phyloP scores from a whole-genome alignment of 2,797 vertebrate species.

The Hyperoplus lanceolatus region DNA sequence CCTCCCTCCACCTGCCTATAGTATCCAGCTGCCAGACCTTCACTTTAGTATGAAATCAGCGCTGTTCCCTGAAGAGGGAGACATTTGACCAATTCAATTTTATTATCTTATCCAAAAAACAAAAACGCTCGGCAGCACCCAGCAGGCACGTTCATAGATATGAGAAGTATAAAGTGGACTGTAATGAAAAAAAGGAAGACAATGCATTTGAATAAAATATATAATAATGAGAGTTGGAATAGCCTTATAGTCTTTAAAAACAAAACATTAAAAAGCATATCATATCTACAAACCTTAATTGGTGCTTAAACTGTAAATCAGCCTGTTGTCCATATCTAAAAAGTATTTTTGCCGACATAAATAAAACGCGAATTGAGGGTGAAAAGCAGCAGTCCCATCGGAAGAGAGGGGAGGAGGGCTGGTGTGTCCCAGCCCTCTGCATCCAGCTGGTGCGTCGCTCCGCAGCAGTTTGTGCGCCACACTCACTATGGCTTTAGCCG shows the following conservation, averaged over 20 bases:
- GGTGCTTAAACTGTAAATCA: too few species aligned
- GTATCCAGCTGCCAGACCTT: neutral
- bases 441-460: constrained; percentile 77
- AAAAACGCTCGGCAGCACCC: neutral
- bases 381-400: constrained; percentile 41
- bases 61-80: constrained; percentile 78
- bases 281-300: too few species aligned
- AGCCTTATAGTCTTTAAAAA: too few species aligned
- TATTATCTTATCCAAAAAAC: neutral
- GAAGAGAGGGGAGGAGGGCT: constrained; percentile 66
- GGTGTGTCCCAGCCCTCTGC: constrained; percentile 67
- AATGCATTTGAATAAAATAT: neutral
- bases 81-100: constrained; percentile 50
- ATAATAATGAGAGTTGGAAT: neutral
- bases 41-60: neutral
- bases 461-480: constrained; percentile 70
- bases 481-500: constrained; percentile 83
- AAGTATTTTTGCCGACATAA: neutral
- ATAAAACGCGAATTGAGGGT: neutral
- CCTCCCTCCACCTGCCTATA: constrained; percentile 5
- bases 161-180: neutral
- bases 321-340: too few species aligned
- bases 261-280: too few species aligned
- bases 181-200: too few species aligned
- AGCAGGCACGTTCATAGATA: neutral